A percentile compares a stretch with the other conserved stretches of the same genome.
Evolutionary conservation across 2,113 vertebrate species (phyloP).

Genomic region (Trematomus loennbergii): DNA sequence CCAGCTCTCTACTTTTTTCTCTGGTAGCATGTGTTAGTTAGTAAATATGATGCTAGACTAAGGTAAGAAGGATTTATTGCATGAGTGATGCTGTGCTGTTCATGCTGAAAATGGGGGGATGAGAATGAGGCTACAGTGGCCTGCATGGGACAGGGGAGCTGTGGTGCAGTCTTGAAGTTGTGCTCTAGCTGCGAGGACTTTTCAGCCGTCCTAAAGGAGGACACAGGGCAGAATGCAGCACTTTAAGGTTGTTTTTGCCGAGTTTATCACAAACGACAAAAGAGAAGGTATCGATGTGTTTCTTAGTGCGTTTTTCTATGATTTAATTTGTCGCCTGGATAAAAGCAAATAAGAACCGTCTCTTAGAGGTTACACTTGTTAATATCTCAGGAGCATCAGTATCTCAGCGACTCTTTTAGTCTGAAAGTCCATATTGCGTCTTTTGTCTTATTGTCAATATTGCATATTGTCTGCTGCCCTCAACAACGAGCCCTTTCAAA

Average conservation of each 20-base stretch:
- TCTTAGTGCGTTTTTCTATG: neutral
- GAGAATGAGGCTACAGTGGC: constrained; percentile 74
- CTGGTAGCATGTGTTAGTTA: constrained; percentile 8
- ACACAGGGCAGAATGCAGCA: constrained; percentile 47
- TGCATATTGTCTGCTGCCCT: neutral
- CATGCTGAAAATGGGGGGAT: constrained; percentile 39
- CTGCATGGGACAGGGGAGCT: constrained; percentile 78
- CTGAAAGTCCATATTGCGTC: constrained; percentile 33
- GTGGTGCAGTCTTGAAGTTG: constrained; percentile 78
- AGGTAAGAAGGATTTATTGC: constrained; percentile 23
- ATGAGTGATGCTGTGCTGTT: constrained; percentile 13
- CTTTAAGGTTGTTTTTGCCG: constrained; percentile 4
- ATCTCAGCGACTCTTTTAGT: constrained; percentile 28
- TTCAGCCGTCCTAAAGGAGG: constrained; percentile 47
- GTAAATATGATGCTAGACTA: constrained; percentile 26
- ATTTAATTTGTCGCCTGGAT: constrained; percentile 10
- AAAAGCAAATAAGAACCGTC: constrained; percentile 8
- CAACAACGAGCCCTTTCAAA: constrained; percentile 19
- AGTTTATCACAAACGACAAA: constrained; percentile 9
- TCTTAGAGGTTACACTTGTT: neutral
- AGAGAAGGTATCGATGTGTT: neutral
- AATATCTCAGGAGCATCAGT: constrained; percentile 25
- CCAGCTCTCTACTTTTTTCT: constrained; percentile 29
- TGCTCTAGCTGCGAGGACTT: constrained; percentile 62
- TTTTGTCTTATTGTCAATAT: constrained; percentile 35